Percentiles rank a stretch among this genome's conserved stretches.
Conservation (phyloP, 2,113 vertebrate species). For the Coracopsis vasa region DNA sequence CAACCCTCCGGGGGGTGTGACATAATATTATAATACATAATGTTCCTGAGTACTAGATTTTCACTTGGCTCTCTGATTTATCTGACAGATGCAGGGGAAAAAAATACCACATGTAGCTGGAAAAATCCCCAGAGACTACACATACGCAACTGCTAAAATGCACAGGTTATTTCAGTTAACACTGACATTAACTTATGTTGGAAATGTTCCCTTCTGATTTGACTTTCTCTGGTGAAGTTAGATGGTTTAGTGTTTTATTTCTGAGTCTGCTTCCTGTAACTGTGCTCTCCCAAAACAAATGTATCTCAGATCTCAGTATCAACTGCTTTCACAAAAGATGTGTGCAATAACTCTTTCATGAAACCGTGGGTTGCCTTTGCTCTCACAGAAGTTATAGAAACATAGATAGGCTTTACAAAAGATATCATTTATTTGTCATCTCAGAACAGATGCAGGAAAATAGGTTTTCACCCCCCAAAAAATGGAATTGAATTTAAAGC, state of each 20-base stretch:
- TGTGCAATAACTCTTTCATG: background rate
- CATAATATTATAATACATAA: constrained; percentile 16
- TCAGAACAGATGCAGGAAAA: background rate
- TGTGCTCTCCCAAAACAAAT: background rate
- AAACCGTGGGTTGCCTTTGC: background rate
- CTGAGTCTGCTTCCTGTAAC: background rate
- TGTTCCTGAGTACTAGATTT: constrained; percentile 8
- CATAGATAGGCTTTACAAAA: background rate
- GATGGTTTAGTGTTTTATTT: background rate
- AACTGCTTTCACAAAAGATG: background rate
- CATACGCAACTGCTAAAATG: background rate
- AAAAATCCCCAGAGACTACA: background rate
- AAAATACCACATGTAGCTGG: background rate
- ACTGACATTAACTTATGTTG: background rate
- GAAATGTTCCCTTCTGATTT: background rate
- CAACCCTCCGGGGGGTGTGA: background rate
- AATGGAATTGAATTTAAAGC: background rate
- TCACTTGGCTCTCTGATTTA: constrained; percentile 5
- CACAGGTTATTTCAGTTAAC: constrained; percentile 24
- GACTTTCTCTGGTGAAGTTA: background rate
- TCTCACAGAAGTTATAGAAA: background rate
- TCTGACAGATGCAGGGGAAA: background rate
- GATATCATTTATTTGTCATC: background rate
- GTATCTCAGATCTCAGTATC: background rate
- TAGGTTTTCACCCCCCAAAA: accelerated